Base-by-base conservation (phyloP, 2,797 vertebrate genomes). In the Catamblyrhynchus diadema region DNA sequence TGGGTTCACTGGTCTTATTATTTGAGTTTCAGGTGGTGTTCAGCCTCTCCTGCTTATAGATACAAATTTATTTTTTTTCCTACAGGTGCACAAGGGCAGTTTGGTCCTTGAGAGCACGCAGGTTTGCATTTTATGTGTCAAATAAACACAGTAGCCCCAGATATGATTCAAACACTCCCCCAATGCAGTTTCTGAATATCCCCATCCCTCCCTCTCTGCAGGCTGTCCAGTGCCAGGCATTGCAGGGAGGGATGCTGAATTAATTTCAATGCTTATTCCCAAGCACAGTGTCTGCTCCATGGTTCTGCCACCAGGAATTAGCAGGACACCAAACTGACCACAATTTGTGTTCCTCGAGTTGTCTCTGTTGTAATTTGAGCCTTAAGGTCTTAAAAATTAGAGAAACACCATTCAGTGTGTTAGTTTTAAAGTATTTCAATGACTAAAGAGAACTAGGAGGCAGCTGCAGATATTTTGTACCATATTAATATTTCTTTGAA, bases 271-370 rank as follows among this genome's bases (percentile, higher is more conserved):
- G 10, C 6, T 67, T 61, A 28, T 33, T 75, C 59, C 51, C 1
- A 1, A 37, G 10, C 2, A 33, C 16, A 3, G 7, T 1, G 1
- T 22, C 51, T 41, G 27, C 45, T 71, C 82, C 8, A 0, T 6
- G 6, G 4, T 27, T 75, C 35, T 78, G 17, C 32, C 51, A 25
- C 16, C 28, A 47, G 35, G 10, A 50, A n/a, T 16, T 10, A 45
- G 33, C 0, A 50, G 16, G 39, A 51, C 42, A 56, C 28, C 53
- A 42, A 54, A 48, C 10, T 47, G 14, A 3, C n/a, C 25, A 33
- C 5, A 32, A 41, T 20, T 17, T 21, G 8, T 35, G 8, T 42
- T 92, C 19, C 35, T 44, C 39, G 22, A 48, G 9, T 44, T 59
- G 14, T 47, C 21, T 42, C 48, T 12, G 6, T 17, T 32, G 25